phyloP scores from a whole-genome alignment of 53 echinoderm and acorn worm genomes.

The Paracentrotus lividus region DNA sequence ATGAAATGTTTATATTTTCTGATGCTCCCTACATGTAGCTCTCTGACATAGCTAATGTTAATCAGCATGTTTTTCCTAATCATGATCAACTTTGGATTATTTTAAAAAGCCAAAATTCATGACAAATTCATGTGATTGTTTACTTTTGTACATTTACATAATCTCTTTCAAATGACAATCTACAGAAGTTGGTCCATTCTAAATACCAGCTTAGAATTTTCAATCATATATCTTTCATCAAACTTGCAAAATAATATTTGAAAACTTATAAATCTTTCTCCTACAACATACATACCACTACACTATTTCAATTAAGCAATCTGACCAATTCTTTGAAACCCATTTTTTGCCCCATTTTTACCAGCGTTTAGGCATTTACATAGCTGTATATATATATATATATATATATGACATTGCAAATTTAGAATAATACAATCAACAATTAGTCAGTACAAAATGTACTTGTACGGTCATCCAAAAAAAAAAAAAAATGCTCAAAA shows the following conservation, averaged over 20 bases:
- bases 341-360: not conserved
- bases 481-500: not conserved
- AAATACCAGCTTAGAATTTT: not conserved
- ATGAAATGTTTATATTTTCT: not conserved
- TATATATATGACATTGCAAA: not conserved
- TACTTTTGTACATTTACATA: not conserved
- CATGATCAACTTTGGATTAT: not conserved
- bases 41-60: not conserved
- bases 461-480: not conserved
- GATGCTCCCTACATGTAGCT: not conserved
- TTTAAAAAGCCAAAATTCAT: not conserved
- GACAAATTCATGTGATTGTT: not conserved
- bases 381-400: not conserved
- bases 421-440: not conserved
- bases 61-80: not conserved
- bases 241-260: not conserved
- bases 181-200: not conserved
- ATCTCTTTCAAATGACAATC: not conserved
- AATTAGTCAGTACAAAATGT: not conserved
- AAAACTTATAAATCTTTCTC: not conserved
- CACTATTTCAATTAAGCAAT: not conserved
- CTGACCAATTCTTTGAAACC: not conserved
- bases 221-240: not conserved
- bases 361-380: not conserved
- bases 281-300: not conserved